Evolutionary conservation across 2,797 vertebrate genomes (phyloP), one percentile per base, ranked within the genome.

Genomic region (Phoxinus dragarum): DNA sequence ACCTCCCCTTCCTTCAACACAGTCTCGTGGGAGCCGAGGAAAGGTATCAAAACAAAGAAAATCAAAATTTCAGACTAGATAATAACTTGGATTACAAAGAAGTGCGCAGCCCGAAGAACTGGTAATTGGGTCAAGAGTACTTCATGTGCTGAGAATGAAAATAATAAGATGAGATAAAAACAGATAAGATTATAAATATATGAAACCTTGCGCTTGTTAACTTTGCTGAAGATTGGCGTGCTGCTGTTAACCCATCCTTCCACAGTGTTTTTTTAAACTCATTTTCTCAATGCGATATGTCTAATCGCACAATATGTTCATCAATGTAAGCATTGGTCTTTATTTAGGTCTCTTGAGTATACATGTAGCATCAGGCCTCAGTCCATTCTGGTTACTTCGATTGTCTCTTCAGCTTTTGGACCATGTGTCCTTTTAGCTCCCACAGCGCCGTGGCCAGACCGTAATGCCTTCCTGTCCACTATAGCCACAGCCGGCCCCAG

Each of bases 41-140:
- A 86, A 92, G 89, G 90, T 92, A 90, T 90, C 89, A 92, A 93
- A 94, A 92, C 91, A 94, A 94, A 94, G 89, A 91, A 87, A 90
- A 83, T 91, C 91, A 74, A 91, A 93, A 86, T 88, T 34, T 82
- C 42, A 6, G 89, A 74, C 80, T 89, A 84, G 87, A 93, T 91
- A 94, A 93, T 90, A 93, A 93, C 89, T 89, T 83, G 69, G 82
- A 86, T 81, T 85, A 73, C 61, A 82, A 85, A 85, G 86, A 68
- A 91, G 89, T 92, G 84, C 89, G 91, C 93, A 94, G 90, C 87
- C 49, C 16, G 84, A 90, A 68, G 86, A 92, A 92, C 91, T 92
- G 86, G 86, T 94, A 94, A 94, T 94, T 93, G 91, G 93, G 94
- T 94, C 93, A 93, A 91, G 90, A 82, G 81, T 86, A 84, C 76